Percentiles rank a stretch among this genome's conserved stretches.
Evolutionary conservation across 2,888 invertebrate genomes (phyloP).

Genomic region (Podotricha telesiphe): DNA sequence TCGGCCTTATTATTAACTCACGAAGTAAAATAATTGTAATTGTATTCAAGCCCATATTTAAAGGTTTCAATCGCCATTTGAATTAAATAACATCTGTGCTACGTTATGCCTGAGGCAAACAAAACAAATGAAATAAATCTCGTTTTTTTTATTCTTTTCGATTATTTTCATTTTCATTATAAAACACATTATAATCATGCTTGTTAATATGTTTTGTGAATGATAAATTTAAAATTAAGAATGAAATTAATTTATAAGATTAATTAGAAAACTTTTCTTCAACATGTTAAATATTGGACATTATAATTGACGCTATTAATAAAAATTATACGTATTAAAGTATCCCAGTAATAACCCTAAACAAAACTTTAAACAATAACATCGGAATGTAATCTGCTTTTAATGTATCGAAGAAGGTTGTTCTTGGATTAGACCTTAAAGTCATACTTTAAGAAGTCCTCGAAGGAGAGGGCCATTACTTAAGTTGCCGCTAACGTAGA

Average conservation of each 20-base stretch:
- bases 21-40: no score
- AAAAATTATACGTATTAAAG: no score
- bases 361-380: not conserved
- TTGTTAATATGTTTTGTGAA: no score
- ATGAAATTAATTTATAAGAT: no score
- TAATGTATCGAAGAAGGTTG: slow-evolving; percentile 15
- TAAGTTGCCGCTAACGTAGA: slow-evolving; percentile 13
- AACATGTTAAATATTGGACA: no score
- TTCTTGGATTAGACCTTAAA: slow-evolving; percentile 4
- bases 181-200: not conserved
- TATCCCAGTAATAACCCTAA: no score
- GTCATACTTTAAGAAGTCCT: slow-evolving; percentile 3
- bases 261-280: no score
- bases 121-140: not conserved
- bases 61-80: not conserved
- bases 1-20: not conserved
- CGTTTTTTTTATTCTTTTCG: no score
- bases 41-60: not conserved
- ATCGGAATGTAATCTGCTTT: slow-evolving; percentile 1
- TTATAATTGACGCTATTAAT: no score
- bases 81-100: not conserved
- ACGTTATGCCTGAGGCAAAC: not conserved
- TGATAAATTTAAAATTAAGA: no score
- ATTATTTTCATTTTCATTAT: not conserved
- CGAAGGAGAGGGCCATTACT: slow-evolving; percentile 8